phyloP scores from a whole-genome alignment of 2,888 invertebrate genomes.

The Callyntrura guangdongensis region DNA sequence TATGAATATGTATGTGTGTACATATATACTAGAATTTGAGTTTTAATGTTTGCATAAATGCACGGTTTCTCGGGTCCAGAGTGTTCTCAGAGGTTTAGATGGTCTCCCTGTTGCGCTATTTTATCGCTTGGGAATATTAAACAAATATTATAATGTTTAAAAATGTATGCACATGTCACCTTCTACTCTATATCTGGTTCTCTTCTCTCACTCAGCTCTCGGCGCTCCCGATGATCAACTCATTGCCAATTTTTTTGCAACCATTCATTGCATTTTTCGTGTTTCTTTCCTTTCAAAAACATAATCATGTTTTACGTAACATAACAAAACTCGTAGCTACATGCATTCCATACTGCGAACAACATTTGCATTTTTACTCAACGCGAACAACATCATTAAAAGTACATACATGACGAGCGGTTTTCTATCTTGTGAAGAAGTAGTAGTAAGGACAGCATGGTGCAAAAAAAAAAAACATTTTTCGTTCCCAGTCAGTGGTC shows the following conservation, averaged over 20 bases:
- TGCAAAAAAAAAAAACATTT: slow-evolving; percentile 14
- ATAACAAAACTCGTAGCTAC: neutral
- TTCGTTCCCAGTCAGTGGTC: slow-evolving; percentile 5
- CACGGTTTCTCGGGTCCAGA: too few relatives aligned
- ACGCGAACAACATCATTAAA: neutral
- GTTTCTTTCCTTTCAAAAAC: neutral
- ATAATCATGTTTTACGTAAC: slow-evolving; percentile 29
- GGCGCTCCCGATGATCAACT: neutral
- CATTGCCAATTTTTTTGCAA: slow-evolving; percentile 34
- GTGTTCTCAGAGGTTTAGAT: too few relatives aligned
- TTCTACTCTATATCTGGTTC: neutral
- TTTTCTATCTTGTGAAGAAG: neutral
- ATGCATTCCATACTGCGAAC: neutral
- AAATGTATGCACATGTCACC: neutral
- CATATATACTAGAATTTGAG: too few relatives aligned
- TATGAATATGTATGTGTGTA: neutral
- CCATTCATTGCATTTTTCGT: slow-evolving; percentile 28
- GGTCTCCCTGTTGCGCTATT: too few relatives aligned
- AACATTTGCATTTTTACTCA: slow-evolving; percentile 23
- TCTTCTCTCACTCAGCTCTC: neutral
- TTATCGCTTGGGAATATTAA: too few relatives aligned
- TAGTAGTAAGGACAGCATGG: neutral
- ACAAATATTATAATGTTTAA: neutral
- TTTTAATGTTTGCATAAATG: neutral
- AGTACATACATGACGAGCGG: neutral